Conservation (phyloP, 2,888 invertebrate species). For the Campopleginae sp. region DNA sequence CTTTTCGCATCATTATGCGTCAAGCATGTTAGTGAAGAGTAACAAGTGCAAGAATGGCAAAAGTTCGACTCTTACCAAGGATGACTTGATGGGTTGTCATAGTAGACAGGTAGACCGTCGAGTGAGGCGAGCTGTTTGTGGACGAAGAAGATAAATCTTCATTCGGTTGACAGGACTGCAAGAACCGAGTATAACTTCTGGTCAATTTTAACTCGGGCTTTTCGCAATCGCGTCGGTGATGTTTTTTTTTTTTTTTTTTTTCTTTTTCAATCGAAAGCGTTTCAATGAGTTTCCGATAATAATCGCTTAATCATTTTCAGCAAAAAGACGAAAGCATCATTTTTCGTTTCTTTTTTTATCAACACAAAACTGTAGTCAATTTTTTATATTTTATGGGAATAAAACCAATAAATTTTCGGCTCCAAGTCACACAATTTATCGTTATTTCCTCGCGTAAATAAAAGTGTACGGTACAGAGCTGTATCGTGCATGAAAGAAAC, state of each 20-base stretch:
- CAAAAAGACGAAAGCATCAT: background rate
- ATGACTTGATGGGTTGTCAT: background rate
- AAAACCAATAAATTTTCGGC: background rate
- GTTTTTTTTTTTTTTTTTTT: no score
- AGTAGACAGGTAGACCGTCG: background rate
- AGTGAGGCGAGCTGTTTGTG: background rate
- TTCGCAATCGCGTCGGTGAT: background rate
- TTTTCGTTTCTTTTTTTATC: background rate
- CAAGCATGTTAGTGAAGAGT: background rate
- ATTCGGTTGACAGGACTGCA: conserved; percentile 13
- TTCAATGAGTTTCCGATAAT: background rate
- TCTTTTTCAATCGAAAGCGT: background rate
- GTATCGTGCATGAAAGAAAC: background rate
- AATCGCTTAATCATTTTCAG: no score
- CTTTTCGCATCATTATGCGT: background rate
- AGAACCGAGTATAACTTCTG: background rate
- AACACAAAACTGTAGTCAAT: background rate
- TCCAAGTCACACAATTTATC: background rate
- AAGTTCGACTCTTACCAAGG: background rate
- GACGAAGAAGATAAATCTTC: background rate
- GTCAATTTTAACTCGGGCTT: background rate
- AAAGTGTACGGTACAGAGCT: background rate
- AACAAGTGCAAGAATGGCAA: background rate
- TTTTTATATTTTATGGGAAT: background rate
- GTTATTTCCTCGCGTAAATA: background rate